Evolutionary conservation across 2,888 invertebrate genomes (phyloP), one percentile per base, ranked within the genome.

Genomic region (Dusona sp.): DNA sequence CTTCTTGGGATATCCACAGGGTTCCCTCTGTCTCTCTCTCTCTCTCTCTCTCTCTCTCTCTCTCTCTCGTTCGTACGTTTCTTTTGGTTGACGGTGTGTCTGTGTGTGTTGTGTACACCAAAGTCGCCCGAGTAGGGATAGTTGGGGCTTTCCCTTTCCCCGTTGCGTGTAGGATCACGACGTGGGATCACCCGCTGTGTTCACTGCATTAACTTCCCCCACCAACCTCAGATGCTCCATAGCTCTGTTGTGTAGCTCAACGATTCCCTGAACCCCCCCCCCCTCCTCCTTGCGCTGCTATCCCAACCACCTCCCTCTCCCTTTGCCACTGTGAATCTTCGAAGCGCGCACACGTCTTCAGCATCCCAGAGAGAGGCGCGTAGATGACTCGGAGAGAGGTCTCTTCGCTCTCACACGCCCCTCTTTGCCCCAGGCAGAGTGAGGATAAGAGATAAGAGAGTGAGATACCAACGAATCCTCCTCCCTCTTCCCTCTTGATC

Each of bases 371-470:
- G 29, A 61, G 74, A 64, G 65, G 74, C 81, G 82, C 81, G 74
- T 70, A 70, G 61, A 70, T 79, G 75, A 74, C 57, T 67, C 83
- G 38, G 48, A 68, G 72, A 51, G 77, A 61, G 72, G 4, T 79
- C 79, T 25, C 36, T 22, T 38, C 45, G 29, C 45, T 64, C 89
- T 87, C 90, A 82, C 87, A 85, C 88, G 88, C 90, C 89, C 88
- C 88, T 87, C 88, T 88, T 86, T 74, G 72, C 33, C 36, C 42
- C 33, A 67, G 81, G 29, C 64, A 73, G 45, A 67, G 70, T 61
- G 74, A 79, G 85, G 87, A 74, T 68, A 61, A 68, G 70, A 73
- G 87, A 85, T 74, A 87, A 84, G 79, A 57, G 83, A 79, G 70
- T 33, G 73, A 38, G 85, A 79, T 75, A 74, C 16, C 67, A 70